phyloP scores from a whole-genome alignment of 1,140 invertebrate genomes.

The Scaptomyza pallida region DNA sequence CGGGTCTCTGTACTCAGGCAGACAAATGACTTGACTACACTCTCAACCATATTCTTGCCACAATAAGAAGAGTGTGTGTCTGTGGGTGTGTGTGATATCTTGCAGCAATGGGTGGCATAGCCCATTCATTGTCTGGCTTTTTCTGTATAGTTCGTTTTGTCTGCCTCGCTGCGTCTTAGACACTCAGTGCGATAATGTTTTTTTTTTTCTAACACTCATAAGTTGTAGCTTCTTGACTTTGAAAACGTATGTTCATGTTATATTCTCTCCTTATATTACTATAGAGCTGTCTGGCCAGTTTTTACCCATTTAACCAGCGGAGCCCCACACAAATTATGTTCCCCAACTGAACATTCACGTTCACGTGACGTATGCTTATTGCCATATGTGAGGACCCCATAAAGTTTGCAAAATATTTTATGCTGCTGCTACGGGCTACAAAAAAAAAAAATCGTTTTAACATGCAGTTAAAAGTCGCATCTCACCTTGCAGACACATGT shows the following conservation, averaged over 20 bases:
- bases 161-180: constrained; percentile 40
- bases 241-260: not conserved
- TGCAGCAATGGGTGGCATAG: constrained; percentile 20
- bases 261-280: not conserved
- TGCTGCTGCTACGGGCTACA: constrained; percentile 39
- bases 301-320: constrained; percentile 10
- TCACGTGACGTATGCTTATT: not conserved
- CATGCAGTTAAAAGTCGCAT: constrained; percentile 58
- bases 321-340: constrained; percentile 6
- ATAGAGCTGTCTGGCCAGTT: constrained; percentile 6
- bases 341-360: not conserved
- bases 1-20: constrained; percentile 40
- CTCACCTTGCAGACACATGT: constrained; percentile 38
- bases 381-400: constrained; percentile 16
- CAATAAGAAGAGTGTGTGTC: not conserved
- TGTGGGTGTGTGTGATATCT: not conserved
- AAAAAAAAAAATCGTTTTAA: constrained; percentile 46
- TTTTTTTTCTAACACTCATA: constrained; percentile 15
- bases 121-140: constrained; percentile 27
- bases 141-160: constrained; percentile 45
- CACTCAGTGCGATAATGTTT: constrained; percentile 46
- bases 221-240: constrained; percentile 11
- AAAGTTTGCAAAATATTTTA: constrained; percentile 67
- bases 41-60: not conserved
- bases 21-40: constrained; percentile 77